Evolutionary conservation across 2,888 invertebrate genomes (phyloP).

Genomic region (Xanthorhoe designata): DNA sequence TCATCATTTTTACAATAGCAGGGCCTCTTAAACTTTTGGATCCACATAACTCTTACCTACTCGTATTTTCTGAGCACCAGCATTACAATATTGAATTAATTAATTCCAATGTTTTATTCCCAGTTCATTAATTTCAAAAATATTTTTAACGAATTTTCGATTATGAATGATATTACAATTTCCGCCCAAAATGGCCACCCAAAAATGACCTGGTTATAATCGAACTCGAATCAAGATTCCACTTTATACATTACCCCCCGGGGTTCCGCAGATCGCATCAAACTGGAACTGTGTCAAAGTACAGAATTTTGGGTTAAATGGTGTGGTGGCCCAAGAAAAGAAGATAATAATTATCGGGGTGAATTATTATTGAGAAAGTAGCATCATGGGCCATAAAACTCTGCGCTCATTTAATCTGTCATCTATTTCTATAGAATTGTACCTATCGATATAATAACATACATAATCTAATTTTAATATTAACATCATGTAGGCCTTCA

Average conservation of each 20-base stretch:
- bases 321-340: slow-evolving; percentile 4
- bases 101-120: neutral
- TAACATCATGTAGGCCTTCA: too few species aligned
- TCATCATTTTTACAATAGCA: neutral
- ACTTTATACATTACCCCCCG: slow-evolving; percentile 12
- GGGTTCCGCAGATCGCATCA: slow-evolving; percentile 16
- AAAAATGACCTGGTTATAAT: slow-evolving; percentile 24
- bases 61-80: too few species aligned
- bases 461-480: too few species aligned
- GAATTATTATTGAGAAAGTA: too few species aligned
- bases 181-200: slow-evolving; percentile 24
- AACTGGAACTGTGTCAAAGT: slow-evolving; percentile 28
- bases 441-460: too few species aligned
- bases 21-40: too few species aligned
- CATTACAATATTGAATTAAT: too few species aligned
- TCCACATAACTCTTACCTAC: too few species aligned
- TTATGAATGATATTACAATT: neutral
- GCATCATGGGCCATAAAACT: too few species aligned
- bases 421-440: too few species aligned
- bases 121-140: neutral
- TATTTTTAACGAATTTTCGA: neutral
- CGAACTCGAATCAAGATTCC: slow-evolving; percentile 9
- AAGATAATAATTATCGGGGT: neutral
- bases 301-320: slow-evolving; percentile 12
- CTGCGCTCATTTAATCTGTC: too few species aligned